phyloP scores from a whole-genome alignment of 2,113 vertebrate genomes.

The Pampusana beccarii region DNA sequence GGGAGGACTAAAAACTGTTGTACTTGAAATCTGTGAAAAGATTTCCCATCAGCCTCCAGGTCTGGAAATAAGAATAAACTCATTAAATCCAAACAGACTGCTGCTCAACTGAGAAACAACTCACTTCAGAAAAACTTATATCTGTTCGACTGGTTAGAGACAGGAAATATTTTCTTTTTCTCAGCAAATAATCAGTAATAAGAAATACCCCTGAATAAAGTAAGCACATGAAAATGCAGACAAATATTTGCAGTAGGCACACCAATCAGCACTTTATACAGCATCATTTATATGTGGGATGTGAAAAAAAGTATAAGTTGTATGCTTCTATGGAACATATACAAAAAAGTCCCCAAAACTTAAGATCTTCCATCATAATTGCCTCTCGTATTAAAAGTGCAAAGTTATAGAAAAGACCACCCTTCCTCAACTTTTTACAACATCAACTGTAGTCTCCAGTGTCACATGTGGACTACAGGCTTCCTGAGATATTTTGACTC shows the following conservation, averaged over 20 bases:
- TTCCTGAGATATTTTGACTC: neutral
- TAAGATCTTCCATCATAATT: neutral
- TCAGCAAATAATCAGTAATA: neutral
- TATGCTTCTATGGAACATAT: neutral
- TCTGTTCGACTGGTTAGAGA: neutral
- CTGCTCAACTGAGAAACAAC: neutral
- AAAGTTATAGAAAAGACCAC: neutral
- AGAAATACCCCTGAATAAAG: neutral
- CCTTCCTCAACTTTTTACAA: neutral
- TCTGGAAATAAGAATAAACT: constrained; percentile 32
- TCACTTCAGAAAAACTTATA: neutral
- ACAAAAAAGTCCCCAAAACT: neutral
- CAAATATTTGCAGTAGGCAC: neutral
- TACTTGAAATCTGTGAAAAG: neutral
- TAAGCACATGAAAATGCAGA: neutral
- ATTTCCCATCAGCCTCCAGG: neutral
- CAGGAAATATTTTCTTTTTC: neutral
- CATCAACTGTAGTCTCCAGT: neutral
- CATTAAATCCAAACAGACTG: neutral
- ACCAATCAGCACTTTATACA: neutral
- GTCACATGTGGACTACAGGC: neutral
- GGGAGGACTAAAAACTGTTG: neutral
- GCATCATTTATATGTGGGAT: neutral
- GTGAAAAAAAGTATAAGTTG: neutral
- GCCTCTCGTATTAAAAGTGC: neutral